Evolutionary conservation across 2,797 vertebrate species (phyloP).

Genomic region (Anguilla pacifica): DNA sequence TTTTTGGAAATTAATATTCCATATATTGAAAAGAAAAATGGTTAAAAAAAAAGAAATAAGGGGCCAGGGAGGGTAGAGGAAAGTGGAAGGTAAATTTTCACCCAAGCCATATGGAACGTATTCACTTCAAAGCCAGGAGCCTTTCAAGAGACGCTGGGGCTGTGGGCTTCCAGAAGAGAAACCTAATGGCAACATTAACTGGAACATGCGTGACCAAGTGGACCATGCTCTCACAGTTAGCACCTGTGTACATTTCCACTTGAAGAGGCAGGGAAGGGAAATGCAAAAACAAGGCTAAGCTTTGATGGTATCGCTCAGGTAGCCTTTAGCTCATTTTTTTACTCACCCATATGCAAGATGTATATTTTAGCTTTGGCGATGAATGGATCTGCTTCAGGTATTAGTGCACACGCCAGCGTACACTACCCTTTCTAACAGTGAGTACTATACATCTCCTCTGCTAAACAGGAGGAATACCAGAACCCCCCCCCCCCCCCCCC

Average conservation of each 20-base stretch:
- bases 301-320: background rate
- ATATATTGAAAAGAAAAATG: background rate
- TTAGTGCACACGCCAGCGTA: no score
- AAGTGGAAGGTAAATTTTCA: slow-evolving; percentile 38
- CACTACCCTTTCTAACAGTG: no score
- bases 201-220: background rate
- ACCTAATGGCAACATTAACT: background rate
- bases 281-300: background rate
- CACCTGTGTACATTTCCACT: background rate
- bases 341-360: background rate
- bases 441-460: no score
- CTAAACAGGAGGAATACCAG: no score
- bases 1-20: background rate
- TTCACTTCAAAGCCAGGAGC: slow-evolving; percentile 49
- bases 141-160: background rate
- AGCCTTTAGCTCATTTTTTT: background rate
- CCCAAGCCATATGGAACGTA: slow-evolving; percentile 56
- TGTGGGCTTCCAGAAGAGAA: background rate
- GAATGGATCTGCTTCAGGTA: no score
- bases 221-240: background rate
- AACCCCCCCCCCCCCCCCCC: no score
- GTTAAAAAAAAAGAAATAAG: slow-evolving; percentile 34
- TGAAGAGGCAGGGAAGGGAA: background rate
- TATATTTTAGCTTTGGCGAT: background rate
- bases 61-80: slow-evolving; percentile 48